Conservation (phyloP, 1,140 invertebrate species). For the Diplogasteroides magnus region DNA sequence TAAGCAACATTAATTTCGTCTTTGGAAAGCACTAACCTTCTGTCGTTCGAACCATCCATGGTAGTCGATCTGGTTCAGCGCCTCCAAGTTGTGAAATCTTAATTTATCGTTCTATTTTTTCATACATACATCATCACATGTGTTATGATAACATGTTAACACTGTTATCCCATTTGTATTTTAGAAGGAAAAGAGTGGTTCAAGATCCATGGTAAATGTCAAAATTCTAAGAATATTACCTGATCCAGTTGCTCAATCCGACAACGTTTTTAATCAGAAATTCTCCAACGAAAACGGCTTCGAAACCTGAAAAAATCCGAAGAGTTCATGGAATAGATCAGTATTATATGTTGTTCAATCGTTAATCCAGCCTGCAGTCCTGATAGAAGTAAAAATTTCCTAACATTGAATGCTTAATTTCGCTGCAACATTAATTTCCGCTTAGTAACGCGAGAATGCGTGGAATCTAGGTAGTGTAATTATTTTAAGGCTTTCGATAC, state of each 20-base stretch:
- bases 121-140: not conserved
- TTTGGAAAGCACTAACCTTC: not conserved
- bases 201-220: not conserved
- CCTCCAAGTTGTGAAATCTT: not conserved
- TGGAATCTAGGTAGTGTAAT: no score
- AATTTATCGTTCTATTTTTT: not conserved
- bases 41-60: not conserved
- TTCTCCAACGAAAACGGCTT: not conserved
- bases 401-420: no score
- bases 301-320: not conserved
- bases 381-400: no score
- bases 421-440: no score
- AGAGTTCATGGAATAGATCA: no score
- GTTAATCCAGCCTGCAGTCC: no score
- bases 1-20: no score
- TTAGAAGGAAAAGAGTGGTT: not conserved
- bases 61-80: not conserved
- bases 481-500: no score
- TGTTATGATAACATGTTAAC: not conserved
- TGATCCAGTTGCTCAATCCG: not conserved
- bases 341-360: no score
- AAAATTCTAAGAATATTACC: not conserved
- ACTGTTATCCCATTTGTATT: no score
- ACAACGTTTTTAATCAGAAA: not conserved
- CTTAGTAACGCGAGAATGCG: no score